Percentiles rank a stretch among this genome's conserved stretches.
These are phyloP conservation scores for Aphidius colemani DNA, from an alignment of 2,888 invertebrate species.

Conservation along the genomic window DNA sequence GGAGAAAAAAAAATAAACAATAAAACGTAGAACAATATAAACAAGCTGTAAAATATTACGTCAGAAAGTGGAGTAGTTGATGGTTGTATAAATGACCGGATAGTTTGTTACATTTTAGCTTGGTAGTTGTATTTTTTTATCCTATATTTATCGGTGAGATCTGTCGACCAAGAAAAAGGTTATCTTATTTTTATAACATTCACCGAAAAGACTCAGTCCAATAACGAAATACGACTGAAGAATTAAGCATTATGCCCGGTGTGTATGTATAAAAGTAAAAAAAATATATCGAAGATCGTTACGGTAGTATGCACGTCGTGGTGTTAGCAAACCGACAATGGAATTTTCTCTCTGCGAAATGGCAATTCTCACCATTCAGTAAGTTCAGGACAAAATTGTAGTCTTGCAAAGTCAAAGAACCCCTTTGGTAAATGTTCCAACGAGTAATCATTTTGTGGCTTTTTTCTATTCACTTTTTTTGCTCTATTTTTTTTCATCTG, in stretches of 20 bases:
- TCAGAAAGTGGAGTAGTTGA: too few species aligned
- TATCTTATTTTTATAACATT: not conserved
- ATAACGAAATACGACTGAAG: not conserved
- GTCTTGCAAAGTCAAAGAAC: constrained; percentile 28
- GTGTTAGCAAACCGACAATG: constrained; percentile 33
- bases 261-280: constrained; percentile 22
- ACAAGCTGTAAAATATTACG: too few species aligned
- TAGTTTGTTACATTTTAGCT: too few species aligned
- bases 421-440: constrained; percentile 27
- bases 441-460: constrained; percentile 33
- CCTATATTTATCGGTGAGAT: too few species aligned
- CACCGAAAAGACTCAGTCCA: not conserved
- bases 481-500: constrained; percentile 21
- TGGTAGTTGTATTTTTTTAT: too few species aligned
- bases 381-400: constrained; percentile 21
- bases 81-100: not conserved
- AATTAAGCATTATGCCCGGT: not conserved
- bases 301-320: constrained; percentile 35
- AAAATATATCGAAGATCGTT: constrained; percentile 35
- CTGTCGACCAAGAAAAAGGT: not conserved
- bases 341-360: constrained; percentile 33
- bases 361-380: constrained; percentile 31
- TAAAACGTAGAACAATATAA: too few species aligned
- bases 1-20: too few species aligned
- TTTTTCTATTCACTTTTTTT: constrained; percentile 21